Base-by-base conservation (phyloP, 2,797 vertebrate species). In the Furcifer pardalis region DNA sequence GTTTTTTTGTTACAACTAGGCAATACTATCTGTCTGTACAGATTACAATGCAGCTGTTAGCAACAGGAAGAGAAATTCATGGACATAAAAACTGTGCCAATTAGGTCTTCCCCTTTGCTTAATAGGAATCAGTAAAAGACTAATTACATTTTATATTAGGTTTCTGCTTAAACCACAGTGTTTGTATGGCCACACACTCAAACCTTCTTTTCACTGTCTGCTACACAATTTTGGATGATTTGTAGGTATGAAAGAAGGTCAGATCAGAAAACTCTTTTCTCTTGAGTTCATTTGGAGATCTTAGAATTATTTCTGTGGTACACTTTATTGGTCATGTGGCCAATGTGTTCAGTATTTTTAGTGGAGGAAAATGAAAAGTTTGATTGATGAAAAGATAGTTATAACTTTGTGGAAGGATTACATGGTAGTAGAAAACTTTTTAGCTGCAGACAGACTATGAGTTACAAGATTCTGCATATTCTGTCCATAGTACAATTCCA, bases 401-500 rank as follows among this genome's bases (percentile, higher is more conserved):
- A 71, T 40, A 5, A 68, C 72, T 32, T 73, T 87, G 86, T 86
- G 59, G 66, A 30, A 60, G 66, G 40, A 23, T 15, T 56, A 19
- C 3, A 56, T 15, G 19, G 4, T 73, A 89, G 27, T 81, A 72
- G 9, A n/a, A 59, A 23, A 12, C 8, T 9, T 25, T 79, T 66
- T 35, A 19, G 42, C 19, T 49, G 13, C 4, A 42, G 25, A 7
- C 37, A 32, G 30, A 42, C 30, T 2, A 37, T 25, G 23, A 82
- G 65, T 74, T 37, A 81, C 52, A 72, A 69, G 35, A 60, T 44
- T 42, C 32, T 83, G 78, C 84, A 32, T 44, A 66, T 77, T 87
- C 83, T 74, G 49, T 87, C 81, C 21, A 62, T 84, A 79, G 23
- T 85, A 6, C 81, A 88, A 83, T 86, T 5, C 46, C 85, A 77